Base-by-base conservation (phyloP, 2,888 invertebrate species). In the Sicus ferrugineus region DNA sequence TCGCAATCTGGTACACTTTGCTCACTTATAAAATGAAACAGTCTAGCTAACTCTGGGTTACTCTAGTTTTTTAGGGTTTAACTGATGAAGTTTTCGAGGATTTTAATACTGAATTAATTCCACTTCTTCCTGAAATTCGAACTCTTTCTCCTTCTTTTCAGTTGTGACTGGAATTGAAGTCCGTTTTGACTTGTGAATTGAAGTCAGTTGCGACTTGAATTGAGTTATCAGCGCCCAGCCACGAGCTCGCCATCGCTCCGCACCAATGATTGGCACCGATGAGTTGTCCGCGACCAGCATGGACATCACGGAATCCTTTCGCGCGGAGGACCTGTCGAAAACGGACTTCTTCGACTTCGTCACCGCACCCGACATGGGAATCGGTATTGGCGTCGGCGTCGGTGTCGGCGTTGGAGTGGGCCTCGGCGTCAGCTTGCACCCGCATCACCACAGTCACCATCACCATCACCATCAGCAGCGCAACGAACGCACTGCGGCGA, bases 321-420 rank as follows among this genome's bases (percentile, higher is more conserved):
- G 90, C 77, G 89, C 92, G 84, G 92, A 93, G 86, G 93, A 94
- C 87, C 88, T 94, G 86, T 90, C 92, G 79, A 93, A 94, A 87
- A 92, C 93, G 77, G 94, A 94, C 87, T 94, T 94, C 88, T 94
- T 94, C 87, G 94, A 94, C 87, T 93, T 94, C 86, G 94, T 94
- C 73, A 93, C 93, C 67, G 92, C 93, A 59, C 92, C 93, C 71
- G 92, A 92, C 79, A 89, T 92, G 80, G 84, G 84, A 68, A 84
- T 85, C 72, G 84, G 83, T 61, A 81, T 85, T 62, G 85, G 84
- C 9, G 82, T 82, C 31, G 81, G 78, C 23, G 78, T 91, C 75
- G 83, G 79, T 3, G 81, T 82, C 56, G 82, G 81, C 56, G 78
- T 81, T 58, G 80, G 78, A 23, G 77, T 81, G 19, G 77, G 76